Conservation (phyloP, 1,140 invertebrate species). For the Mya arenaria region DNA sequence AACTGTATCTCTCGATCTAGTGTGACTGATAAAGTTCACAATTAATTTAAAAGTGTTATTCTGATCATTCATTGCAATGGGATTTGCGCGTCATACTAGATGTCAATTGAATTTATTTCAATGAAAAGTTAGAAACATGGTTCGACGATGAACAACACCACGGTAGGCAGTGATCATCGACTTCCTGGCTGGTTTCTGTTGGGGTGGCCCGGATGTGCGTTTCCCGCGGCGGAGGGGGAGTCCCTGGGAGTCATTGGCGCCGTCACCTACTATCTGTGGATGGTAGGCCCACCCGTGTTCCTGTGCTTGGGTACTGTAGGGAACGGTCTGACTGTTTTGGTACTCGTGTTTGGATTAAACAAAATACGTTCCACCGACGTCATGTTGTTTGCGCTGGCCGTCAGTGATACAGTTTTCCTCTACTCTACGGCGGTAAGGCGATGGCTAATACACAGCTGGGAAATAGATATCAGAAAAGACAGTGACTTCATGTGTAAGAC, state of each 20-base stretch:
- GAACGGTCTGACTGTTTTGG: slow-evolving; percentile 57
- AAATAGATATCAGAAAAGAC: slow-evolving; percentile 54
- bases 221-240: background rate
- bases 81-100: too few relatives aligned
- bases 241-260: slow-evolving; percentile 24
- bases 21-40: too few relatives aligned
- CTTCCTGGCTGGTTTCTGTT: background rate
- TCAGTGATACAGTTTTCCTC: slow-evolving; percentile 60
- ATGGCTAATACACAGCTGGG: slow-evolving; percentile 55
- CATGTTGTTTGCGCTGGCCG: slow-evolving; percentile 58
- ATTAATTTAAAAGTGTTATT: too few relatives aligned
- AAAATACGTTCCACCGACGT: slow-evolving; percentile 46
- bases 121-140: too few relatives aligned
- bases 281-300: slow-evolving; percentile 51
- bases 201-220: background rate
- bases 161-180: too few relatives aligned
- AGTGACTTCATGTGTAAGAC: slow-evolving; percentile 56
- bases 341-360: slow-evolving; percentile 37
- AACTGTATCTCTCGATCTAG: too few relatives aligned
- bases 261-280: slow-evolving; percentile 15
- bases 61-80: too few relatives aligned
- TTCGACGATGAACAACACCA: too few relatives aligned
- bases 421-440: slow-evolving; percentile 62
- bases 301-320: slow-evolving; percentile 61
- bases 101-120: too few relatives aligned